phyloP scores from a whole-genome alignment of 2,888 invertebrate species.

The Mimumesa dahlbomi region DNA sequence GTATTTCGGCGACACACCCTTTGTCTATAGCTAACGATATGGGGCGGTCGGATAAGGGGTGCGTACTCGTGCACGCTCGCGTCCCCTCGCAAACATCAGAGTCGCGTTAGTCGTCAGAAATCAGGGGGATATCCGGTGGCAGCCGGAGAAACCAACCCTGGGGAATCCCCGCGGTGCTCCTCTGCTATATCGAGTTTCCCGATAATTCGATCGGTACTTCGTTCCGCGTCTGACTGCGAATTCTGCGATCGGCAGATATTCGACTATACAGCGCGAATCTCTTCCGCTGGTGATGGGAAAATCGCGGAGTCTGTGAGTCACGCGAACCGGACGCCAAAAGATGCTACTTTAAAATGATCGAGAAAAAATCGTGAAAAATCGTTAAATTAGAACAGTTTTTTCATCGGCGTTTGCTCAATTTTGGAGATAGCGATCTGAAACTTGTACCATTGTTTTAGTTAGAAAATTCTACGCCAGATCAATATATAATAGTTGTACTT shows the following conservation, averaged over 20 bases:
- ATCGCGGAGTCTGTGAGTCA: too few relatives aligned
- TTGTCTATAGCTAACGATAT: constrained; percentile 74
- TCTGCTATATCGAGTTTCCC: constrained; percentile 67
- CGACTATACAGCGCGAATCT: too few relatives aligned
- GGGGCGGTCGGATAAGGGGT: constrained; percentile 58
- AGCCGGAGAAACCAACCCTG: constrained; percentile 72
- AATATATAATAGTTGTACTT: too few relatives aligned
- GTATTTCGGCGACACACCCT: constrained; percentile 67
- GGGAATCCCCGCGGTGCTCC: constrained; percentile 51
- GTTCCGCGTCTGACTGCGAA: constrained; percentile 20
- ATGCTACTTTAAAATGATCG: too few relatives aligned
- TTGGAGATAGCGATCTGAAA: too few relatives aligned
- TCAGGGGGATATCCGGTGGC: constrained; percentile 73
- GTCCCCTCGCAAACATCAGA: constrained; percentile 74
- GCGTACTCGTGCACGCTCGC: constrained; percentile 55
- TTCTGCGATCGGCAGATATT: constrained; percentile 33
- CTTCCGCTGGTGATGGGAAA: too few relatives aligned
- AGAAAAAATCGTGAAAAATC: too few relatives aligned
- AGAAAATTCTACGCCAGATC: too few relatives aligned
- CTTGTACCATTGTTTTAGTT: too few relatives aligned
- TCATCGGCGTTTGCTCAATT: too few relatives aligned
- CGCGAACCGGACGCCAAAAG: too few relatives aligned
- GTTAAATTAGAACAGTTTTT: too few relatives aligned
- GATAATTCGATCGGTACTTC: constrained; percentile 71
- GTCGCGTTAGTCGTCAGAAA: constrained; percentile 72